A percentile compares a stretch with the other conserved stretches of the same genome.
Evolutionary conservation across 2,797 vertebrate genomes (phyloP).

Genomic region (Cyclopterus lumpus): DNA sequence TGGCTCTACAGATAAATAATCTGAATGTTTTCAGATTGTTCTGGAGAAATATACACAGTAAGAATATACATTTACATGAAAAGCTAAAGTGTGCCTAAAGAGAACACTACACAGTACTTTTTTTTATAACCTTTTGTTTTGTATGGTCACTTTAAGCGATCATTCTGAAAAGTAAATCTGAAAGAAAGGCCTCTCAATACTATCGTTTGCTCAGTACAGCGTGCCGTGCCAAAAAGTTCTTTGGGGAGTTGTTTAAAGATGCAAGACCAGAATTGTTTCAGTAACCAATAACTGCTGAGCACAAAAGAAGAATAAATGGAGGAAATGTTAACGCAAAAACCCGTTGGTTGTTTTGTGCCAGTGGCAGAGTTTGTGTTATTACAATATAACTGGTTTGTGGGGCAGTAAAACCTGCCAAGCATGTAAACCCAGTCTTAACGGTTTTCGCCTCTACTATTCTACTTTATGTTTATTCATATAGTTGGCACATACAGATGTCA

Average conservation of each 20-base stretch:
- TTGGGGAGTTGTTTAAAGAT: not conserved
- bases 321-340: not conserved
- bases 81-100: not conserved
- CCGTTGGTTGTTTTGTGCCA: not conserved
- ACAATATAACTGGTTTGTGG: slow-evolving; percentile 1
- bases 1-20: not conserved
- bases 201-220: not conserved
- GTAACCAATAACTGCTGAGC: not conserved
- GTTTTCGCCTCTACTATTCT: not conserved
- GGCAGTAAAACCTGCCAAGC: not conserved
- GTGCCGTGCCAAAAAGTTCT: not conserved
- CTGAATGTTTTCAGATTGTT: not conserved
- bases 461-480: not conserved
- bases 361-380: not conserved
- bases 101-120: not conserved
- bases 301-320: not conserved
- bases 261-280: not conserved
- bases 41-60: not conserved
- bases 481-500: not conserved
- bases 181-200: not conserved
- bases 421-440: not conserved
- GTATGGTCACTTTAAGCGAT: not conserved
- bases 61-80: not conserved
- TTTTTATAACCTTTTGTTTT: not conserved
- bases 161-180: not conserved